Evolutionary conservation across 2,888 invertebrate genomes (phyloP).

Genomic region (Drosophila kuntzei): DNA sequence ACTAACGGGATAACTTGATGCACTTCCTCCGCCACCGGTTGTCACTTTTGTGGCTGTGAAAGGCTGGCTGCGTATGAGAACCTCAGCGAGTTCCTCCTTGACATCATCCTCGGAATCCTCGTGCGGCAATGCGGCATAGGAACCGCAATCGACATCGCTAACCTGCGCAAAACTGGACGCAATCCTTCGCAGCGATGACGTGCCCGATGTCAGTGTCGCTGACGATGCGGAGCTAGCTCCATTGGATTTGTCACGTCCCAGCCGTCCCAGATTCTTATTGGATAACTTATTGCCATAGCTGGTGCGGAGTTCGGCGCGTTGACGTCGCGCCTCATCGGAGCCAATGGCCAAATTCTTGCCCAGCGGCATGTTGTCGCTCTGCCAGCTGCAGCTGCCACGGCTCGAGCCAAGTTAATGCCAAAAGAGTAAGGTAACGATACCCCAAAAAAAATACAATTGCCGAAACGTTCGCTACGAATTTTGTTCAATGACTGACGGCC

Average conservation of each 20-base stretch:
- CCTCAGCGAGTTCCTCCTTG: constrained; percentile 56
- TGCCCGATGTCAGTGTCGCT: constrained; percentile 1
- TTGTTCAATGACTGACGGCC: constrained; percentile 14
- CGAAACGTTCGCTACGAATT: constrained; percentile 48
- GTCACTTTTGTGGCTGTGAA: constrained; percentile 5
- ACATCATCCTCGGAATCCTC: constrained; percentile 66
- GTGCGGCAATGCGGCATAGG: constrained; percentile 41
- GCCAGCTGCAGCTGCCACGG: constrained; percentile 1
- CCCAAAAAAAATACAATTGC: constrained; percentile 11
- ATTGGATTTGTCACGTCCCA: constrained; percentile 34
- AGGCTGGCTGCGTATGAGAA: constrained; percentile 58
- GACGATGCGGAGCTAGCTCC: background rate
- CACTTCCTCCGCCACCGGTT: background rate
- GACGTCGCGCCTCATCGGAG: constrained; percentile 52
- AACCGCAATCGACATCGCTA: constrained; percentile 46
- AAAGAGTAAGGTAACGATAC: background rate
- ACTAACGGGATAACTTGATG: background rate
- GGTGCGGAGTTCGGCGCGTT: constrained; percentile 60
- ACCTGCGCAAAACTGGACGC: constrained; percentile 68
- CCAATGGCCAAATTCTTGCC: constrained; percentile 25
- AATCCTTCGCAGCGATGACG: constrained; percentile 54
- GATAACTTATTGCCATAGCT: constrained; percentile 64
- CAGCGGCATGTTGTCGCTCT: constrained; percentile 28
- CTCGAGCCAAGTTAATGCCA: background rate
- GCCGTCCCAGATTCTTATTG: constrained; percentile 42